Evolutionary conservation across 1,140 invertebrate genomes (phyloP).

Genomic region (Diachasmimorpha longicaudata): DNA sequence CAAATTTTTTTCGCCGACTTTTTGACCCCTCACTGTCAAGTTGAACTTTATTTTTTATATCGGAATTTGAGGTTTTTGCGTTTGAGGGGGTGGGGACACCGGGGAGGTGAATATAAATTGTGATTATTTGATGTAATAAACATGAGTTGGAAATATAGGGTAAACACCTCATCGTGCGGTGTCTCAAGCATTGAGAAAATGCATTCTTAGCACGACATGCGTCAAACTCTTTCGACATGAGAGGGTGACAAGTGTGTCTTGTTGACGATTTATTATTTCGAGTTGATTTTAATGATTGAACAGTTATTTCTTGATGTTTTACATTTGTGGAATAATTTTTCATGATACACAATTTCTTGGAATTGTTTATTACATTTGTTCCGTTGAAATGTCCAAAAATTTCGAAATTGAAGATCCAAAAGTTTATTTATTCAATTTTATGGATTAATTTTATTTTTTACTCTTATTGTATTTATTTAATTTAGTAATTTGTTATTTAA

Average conservation of each 20-base stretch:
- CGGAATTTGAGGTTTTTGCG: background rate
- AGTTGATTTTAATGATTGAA: too few relatives aligned
- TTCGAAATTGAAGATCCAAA: background rate
- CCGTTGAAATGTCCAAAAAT: too few relatives aligned
- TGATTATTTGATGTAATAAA: background rate
- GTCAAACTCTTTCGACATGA: background rate
- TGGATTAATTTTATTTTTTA: too few relatives aligned
- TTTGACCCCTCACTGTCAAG: background rate
- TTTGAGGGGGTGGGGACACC: too few relatives aligned
- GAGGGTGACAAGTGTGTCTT: background rate
- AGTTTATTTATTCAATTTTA: too few relatives aligned
- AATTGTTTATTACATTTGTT: too few relatives aligned
- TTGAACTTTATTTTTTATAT: background rate
- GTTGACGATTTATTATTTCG: background rate
- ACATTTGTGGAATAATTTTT: too few relatives aligned
- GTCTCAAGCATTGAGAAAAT: background rate
- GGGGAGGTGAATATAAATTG: too few relatives aligned
- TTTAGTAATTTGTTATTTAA: too few relatives aligned
- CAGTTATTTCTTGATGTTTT: too few relatives aligned
- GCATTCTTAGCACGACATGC: slow-evolving; percentile 3
- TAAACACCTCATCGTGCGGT: background rate
- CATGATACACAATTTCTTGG: too few relatives aligned
- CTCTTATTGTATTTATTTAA: too few relatives aligned
- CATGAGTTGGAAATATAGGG: background rate
- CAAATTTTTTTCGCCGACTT: background rate